Evolutionary conservation across 2,797 vertebrate genomes (phyloP), one percentile per base, ranked within the genome.

Genomic region (Monodelphis domestica): DNA sequence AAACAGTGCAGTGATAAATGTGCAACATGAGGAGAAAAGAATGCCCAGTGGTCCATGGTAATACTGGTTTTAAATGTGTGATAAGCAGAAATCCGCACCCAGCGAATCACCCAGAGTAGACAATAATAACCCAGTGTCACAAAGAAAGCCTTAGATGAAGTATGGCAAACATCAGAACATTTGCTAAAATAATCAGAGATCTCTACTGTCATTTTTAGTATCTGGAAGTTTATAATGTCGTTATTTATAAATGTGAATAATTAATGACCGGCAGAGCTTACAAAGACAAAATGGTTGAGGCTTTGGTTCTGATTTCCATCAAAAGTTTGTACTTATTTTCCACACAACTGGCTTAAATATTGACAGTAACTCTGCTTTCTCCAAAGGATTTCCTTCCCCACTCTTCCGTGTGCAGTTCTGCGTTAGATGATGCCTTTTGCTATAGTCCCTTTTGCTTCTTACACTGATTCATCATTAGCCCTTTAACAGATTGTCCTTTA

Each of bases 1-100:
- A 91, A 54, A 94, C 87, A 91, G 38, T 53, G 54, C 54, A 92
- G 14, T 63, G 63, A 92, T 54, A 94, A 92, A 95, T 54, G 52
- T 26, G 70, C 38, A 26, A 84, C 38, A 84, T 50, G 70, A 50
- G 57, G 59, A 53, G 59, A 53, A 91, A 84, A 88, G 87, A 88
- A 30, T 10, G 63, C 15, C 38, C 14, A 10, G 11, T 4, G n/a
- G 89, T 91, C 53, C 51, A 59, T 10, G 14, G 9, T 26, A 29
- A 30, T 4, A 29, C 30, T 53, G 91, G 24, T 51, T 33, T 21
- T 95, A 50, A 78, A 52, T 57, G n/a, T 59, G 54, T 53, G 11
- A n/a, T 88, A 50, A 33, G 51, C 87, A 52, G 33, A 53, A 88
- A 88, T 88, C 17, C 51, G 30, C 12, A 53, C 9, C 21, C 10